Percentiles rank a stretch among this genome's conserved stretches.
Conservation (phyloP, 2,113 vertebrate genomes). For the Irena cyanogastra region DNA sequence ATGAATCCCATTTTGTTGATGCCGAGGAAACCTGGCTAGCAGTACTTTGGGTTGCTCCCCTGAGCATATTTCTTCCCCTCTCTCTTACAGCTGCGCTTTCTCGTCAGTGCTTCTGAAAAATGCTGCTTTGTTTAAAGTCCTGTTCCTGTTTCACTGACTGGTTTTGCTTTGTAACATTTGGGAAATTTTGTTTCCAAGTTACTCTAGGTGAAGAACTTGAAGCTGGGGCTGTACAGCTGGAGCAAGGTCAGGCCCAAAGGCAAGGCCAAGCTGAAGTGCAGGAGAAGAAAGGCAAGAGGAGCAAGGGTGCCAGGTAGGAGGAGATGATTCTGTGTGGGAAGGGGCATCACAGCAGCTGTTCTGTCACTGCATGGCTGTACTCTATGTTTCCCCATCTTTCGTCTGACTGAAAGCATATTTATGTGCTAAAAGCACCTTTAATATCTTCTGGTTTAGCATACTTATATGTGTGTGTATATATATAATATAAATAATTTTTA, state of each 20-base stretch:
- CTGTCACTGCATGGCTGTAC: too few relatives aligned
- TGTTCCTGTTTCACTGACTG: background rate
- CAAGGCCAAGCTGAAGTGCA: background rate
- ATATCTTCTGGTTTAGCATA: background rate
- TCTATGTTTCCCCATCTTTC: background rate
- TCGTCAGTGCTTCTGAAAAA: background rate
- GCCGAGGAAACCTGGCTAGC: too few relatives aligned
- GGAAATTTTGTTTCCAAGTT: background rate
- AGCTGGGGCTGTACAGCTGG: background rate
- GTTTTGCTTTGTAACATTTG: background rate
- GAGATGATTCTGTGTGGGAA: too few relatives aligned
- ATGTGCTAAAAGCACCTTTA: background rate
- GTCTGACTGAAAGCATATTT: rapidly evolving
- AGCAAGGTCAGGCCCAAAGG: background rate
- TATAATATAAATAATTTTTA: background rate
- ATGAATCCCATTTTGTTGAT: background rate
- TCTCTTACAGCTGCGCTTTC: background rate
- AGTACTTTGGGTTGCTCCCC: background rate
- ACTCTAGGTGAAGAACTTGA: background rate
- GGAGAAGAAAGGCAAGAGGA: background rate
- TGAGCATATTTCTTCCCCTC: rapidly evolving
- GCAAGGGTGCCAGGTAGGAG: background rate
- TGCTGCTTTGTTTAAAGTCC: background rate
- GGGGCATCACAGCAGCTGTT: background rate
- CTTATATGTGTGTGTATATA: rapidly evolving